Base-by-base conservation (phyloP, 2,888 invertebrate genomes). In the Polydrusus cervinus region DNA sequence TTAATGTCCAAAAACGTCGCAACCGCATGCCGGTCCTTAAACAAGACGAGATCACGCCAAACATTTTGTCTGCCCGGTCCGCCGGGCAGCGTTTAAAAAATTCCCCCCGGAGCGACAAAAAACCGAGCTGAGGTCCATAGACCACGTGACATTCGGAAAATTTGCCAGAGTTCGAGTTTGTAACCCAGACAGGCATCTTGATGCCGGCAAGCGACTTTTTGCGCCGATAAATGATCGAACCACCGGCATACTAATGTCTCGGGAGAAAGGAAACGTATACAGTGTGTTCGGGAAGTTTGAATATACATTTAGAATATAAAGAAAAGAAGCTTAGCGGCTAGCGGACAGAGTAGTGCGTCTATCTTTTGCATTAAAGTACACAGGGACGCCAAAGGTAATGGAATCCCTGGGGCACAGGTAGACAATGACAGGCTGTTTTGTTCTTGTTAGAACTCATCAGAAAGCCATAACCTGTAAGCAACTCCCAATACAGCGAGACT, bases 1-100 rank as follows among this genome's bases (percentile, higher is more conserved):
- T 86, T 86, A 85, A 84, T 82, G 82, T 80, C 84, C 83, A 83
- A 85, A 85, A 85, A 85, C 83, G 83, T 82, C 83, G 83, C 81
- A 80, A 79, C 81, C 79, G 81, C 82, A 84, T 85, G 83, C 85
- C 82, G 77, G 49, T 10, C 69, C 77, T 40, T 68, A 77, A 77
- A 77, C 77, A 77, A 77, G 77, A 74, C 77, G 77, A 77, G 71
- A 71, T 74, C 71, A 77, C 75, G 77, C 77, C 75, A 77, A 77
- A 77, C 77, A 77, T 77, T 77, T 77, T 72, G 77, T 77, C 77
- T 62, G 75, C 69, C 71, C 34, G 69, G 30, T 34, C 18, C 47
- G 68, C 13, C 55, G 57, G 65, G 20, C 68, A n/a, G 75, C 78
- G 71, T 79, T 79, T 79, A 79, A 80, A 81, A 80, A 80, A 81